These are phyloP conservation scores for Martes martes DNA, from an alignment of 2,113 vertebrate genomes.

Conservation along the genomic window DNA sequence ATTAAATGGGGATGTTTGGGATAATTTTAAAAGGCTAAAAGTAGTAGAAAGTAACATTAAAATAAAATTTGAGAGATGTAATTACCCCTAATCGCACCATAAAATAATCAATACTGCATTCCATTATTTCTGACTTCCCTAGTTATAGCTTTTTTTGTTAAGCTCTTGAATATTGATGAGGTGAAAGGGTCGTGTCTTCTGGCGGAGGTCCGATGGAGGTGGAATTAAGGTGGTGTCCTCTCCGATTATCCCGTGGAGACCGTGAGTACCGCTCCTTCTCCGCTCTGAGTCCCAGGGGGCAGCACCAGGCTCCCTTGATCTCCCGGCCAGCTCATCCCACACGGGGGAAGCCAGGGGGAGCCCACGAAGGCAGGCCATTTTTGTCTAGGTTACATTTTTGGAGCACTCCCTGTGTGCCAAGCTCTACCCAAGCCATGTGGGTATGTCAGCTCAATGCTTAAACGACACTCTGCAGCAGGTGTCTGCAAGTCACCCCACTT, in stretches of 20 bases:
- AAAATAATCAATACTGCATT: constrained; percentile 92
- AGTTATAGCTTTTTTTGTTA: constrained; percentile 88
- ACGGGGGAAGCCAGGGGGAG: not conserved
- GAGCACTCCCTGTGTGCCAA: not conserved
- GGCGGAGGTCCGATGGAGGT: constrained; percentile 85
- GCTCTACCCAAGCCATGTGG: not conserved
- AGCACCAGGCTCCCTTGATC: not conserved
- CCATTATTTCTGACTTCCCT: constrained; percentile 89
- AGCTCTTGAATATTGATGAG: constrained; percentile 90
- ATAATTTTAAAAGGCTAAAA: constrained; percentile 89
- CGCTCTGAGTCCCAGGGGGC: not conserved
- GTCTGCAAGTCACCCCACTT: not conserved
- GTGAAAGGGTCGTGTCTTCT: constrained; percentile 81
- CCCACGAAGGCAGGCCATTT: accelerated
- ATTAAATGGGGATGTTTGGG: constrained; percentile 88
- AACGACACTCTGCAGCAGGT: not conserved
- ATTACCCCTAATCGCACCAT: constrained; percentile 90
- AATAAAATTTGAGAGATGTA: constrained; percentile 91
- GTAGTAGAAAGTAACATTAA: constrained; percentile 90
- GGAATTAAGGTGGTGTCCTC: constrained; percentile 84
- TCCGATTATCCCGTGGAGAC: constrained; percentile 66
- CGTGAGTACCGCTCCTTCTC: constrained; percentile 38
- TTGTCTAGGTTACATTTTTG: not conserved
- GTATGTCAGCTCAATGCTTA: too few species aligned
- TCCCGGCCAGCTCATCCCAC: not conserved